A percentile compares a stretch with the other conserved stretches of the same genome.
These are phyloP conservation scores for human (Homo sapiens) DNA, from an alignment of 2,113 vertebrate genomes.

Conservation along the genomic window DNA sequence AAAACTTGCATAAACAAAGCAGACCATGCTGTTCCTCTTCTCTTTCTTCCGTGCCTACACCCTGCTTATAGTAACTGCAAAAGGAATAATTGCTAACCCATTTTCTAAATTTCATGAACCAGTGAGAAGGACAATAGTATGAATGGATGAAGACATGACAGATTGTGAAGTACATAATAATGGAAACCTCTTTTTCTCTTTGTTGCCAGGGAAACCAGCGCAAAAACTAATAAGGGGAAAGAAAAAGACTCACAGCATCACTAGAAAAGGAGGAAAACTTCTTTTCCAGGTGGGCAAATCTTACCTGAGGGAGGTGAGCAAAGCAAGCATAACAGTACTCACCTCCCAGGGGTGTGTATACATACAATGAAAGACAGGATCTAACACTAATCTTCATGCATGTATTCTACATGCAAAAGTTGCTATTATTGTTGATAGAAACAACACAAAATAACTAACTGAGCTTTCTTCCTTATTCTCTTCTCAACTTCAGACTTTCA, in stretches of 20 bases:
- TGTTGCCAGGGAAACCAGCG: neutral
- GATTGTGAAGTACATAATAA: neutral
- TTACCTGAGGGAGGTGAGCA: neutral
- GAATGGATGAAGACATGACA: neutral
- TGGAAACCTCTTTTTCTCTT: neutral
- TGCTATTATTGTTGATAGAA: neutral
- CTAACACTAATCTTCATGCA: neutral
- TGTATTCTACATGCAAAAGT: neutral
- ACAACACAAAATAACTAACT: neutral
- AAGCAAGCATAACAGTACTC: neutral
- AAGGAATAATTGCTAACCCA: neutral
- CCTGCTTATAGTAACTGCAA: neutral
- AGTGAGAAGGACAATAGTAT: neutral
- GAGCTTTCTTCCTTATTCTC: neutral
- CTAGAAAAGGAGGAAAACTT: neutral
- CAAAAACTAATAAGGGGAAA: neutral
- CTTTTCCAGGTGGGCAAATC: neutral
- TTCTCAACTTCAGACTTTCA: neutral
- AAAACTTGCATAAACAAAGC: neutral
- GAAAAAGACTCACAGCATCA: neutral
- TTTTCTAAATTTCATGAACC: neutral
- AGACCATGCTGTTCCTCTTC: no score
- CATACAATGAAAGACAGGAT: neutral
- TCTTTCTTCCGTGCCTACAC: no score
- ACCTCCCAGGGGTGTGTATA: fast-evolving